These are phyloP conservation scores for Polypterus senegalus DNA, from an alignment of 2,113 vertebrate species.

Conservation along the genomic window DNA sequence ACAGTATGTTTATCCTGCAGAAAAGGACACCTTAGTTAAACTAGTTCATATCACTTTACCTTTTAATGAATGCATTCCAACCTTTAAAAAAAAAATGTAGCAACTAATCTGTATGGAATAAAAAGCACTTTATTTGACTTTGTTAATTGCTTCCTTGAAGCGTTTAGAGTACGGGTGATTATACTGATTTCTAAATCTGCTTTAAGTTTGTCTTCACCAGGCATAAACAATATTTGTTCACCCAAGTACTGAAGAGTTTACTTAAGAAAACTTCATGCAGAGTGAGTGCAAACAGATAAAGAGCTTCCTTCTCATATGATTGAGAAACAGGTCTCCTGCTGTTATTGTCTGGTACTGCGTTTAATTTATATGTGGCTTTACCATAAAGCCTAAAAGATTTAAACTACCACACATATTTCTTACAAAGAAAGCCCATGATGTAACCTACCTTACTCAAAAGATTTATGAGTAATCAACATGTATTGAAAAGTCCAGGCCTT, in stretches of 20 bases:
- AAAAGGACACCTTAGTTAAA: too few relatives aligned
- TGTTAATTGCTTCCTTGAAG: too few relatives aligned
- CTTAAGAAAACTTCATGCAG: conserved; percentile 63
- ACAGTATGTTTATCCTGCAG: too few relatives aligned
- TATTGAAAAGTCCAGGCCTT: conserved; percentile 38
- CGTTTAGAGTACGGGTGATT: too few relatives aligned
- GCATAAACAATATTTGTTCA: conserved; percentile 54
- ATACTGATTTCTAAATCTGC: conserved; percentile 44
- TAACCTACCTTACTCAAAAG: conserved; percentile 43
- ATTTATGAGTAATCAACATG: conserved; percentile 66
- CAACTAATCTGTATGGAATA: too few relatives aligned
- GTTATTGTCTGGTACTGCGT: conserved; percentile 59
- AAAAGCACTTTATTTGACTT: too few relatives aligned
- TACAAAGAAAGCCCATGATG: conserved; percentile 56
- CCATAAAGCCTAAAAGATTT: conserved; percentile 55
- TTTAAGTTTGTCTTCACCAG: conserved; percentile 68
- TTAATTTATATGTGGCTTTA: conserved; percentile 55
- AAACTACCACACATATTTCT: conserved; percentile 38
- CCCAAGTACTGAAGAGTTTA: conserved; percentile 57
- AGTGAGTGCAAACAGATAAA: conserved; percentile 59
- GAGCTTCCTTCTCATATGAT: conserved; percentile 50
- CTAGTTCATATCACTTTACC: too few relatives aligned
- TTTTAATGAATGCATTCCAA: too few relatives aligned
- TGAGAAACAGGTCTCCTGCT: conserved; percentile 50
- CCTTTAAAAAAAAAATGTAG: too few relatives aligned